Evolutionary conservation across 2,888 invertebrate genomes (phyloP).

Genomic region (Chloroclysta siterata): DNA sequence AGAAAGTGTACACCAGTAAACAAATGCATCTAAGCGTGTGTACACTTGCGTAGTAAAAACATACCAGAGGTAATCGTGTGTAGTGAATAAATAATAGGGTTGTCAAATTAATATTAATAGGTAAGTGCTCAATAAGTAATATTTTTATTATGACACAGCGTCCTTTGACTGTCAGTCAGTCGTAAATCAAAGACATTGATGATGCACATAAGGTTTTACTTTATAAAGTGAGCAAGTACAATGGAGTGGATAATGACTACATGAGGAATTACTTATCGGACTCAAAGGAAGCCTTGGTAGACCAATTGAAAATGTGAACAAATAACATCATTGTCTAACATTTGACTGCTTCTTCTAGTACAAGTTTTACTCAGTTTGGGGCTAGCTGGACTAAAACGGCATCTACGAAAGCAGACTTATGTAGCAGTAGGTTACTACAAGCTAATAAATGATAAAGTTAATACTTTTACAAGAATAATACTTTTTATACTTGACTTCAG

Average conservation of each 20-base stretch:
- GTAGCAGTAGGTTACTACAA: too few relatives aligned
- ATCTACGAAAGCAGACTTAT: too few relatives aligned
- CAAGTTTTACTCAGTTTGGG: too few relatives aligned
- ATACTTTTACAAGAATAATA: too few relatives aligned
- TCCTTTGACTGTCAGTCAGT: conserved; percentile 1
- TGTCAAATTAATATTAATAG: conserved; percentile 20
- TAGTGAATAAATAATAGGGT: conserved; percentile 43
- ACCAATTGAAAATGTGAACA: neutral
- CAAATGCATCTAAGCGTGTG: conserved; percentile 43
- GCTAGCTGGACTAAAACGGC: too few relatives aligned
- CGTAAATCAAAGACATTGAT: neutral
- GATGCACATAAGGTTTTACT: neutral
- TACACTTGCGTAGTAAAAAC: conserved; percentile 60
- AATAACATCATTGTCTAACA: too few relatives aligned
- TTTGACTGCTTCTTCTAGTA: too few relatives aligned
- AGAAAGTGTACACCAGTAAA: conserved; percentile 41
- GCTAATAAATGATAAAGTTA: too few relatives aligned
- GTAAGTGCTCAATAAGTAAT: neutral
- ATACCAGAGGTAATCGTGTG: conserved; percentile 58
- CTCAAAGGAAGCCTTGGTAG: neutral
- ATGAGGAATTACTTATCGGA: neutral
- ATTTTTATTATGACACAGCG: neutral
- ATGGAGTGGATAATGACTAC: too few relatives aligned
- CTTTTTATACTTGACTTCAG: too few relatives aligned
- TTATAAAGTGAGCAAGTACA: neutral